phyloP scores from a whole-genome alignment of 2,797 vertebrate species.

The Takifugu ocellatus region DNA sequence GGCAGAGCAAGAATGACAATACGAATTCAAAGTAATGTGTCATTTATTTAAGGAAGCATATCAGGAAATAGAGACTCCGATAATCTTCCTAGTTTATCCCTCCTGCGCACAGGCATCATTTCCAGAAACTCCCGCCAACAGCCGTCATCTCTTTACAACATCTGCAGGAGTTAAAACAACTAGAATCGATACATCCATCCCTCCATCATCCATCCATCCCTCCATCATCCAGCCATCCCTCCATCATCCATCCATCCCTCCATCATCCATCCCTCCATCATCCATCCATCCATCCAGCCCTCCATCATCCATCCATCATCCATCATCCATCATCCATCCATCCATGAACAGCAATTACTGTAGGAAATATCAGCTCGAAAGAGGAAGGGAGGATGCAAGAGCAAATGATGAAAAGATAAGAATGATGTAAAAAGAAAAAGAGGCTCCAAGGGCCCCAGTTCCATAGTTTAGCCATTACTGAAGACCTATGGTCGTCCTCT shows the following conservation, averaged over 20 bases:
- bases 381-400: neutral
- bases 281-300: too few relatives aligned
- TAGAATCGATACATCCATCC: constrained; percentile 42
- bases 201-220: too few relatives aligned
- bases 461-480: constrained; percentile 52
- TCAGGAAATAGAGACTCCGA: neutral
- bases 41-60: neutral
- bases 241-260: too few relatives aligned
- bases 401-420: constrained; percentile 14
- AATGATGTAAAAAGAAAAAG: constrained; percentile 32
- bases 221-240: too few relatives aligned
- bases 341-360: too few relatives aligned
- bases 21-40: neutral
- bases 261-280: too few relatives aligned
- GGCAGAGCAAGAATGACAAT: neutral
- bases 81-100: constrained; percentile 6
- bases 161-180: constrained; percentile 55
- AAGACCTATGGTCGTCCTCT: constrained; percentile 35
- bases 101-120: neutral
- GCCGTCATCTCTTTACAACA: constrained; percentile 64
- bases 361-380: too few relatives aligned
- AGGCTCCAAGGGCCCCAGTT: constrained; percentile 39
- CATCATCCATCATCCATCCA: too few relatives aligned
- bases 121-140: constrained; percentile 18
- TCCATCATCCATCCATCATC: too few relatives aligned